Percentiles rank a stretch among this genome's conserved stretches.
Conservation (phyloP, 2,113 vertebrate species). For the Ptilorrhoa leucosticta region DNA sequence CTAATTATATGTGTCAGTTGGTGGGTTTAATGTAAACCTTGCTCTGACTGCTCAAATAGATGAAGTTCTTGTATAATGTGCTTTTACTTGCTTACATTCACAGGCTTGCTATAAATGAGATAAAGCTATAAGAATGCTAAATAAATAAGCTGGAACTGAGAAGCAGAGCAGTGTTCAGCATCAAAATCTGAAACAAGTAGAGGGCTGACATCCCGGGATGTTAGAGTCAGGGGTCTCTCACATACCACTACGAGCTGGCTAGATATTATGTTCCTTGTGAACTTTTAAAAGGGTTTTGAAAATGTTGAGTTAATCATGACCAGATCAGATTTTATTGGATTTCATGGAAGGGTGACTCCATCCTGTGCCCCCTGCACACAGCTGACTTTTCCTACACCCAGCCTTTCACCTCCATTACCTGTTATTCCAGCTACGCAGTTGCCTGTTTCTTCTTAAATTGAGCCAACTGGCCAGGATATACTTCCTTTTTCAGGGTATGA, state of each 20-base stretch:
- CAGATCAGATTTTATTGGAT: conserved; percentile 43
- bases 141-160: not conserved
- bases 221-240: not conserved
- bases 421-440: conserved; percentile 3
- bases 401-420: conserved; percentile 32
- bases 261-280: not conserved
- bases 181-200: not conserved
- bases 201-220: not conserved
- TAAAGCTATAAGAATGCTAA: not conserved
- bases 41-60: not conserved
- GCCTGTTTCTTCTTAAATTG: not conserved
- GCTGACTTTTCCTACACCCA: not conserved
- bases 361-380: not conserved
- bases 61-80: not conserved
- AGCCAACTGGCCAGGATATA: conserved; percentile 4
- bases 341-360: conserved; percentile 15
- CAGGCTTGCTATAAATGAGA: not conserved
- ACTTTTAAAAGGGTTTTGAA: conserved; percentile 23
- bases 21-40: not conserved
- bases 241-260: not conserved
- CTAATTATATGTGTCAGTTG: not conserved
- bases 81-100: not conserved
- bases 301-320: conserved; percentile 27
- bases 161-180: conserved; percentile 8
- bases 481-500: not conserved